phyloP scores from a whole-genome alignment of 1,140 invertebrate species.

The Drosophila nikananu region DNA sequence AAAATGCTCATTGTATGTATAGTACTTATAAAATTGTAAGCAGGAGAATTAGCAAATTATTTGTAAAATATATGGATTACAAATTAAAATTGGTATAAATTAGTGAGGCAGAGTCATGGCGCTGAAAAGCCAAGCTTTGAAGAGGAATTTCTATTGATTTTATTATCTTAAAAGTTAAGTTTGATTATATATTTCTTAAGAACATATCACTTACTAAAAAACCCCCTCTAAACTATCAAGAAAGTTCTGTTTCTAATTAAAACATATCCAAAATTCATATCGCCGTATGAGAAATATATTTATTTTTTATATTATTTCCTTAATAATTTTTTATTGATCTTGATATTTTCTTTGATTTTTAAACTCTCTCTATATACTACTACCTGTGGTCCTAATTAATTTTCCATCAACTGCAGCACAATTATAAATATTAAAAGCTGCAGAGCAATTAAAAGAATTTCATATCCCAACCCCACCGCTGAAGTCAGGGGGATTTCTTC shows the following conservation, averaged over 20 bases:
- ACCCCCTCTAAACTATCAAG: neutral
- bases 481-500: constrained; percentile 20
- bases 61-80: constrained; percentile 23
- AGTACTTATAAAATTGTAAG: constrained; percentile 40
- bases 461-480: constrained; percentile 3
- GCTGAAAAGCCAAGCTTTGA: neutral
- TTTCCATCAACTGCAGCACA: neutral
- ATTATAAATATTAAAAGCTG: constrained; percentile 8
- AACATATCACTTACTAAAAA: neutral
- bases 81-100: neutral
- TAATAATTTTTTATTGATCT: neutral
- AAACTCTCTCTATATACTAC: neutral
- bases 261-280: constrained; percentile 24
- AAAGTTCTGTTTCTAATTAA: neutral
- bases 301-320: neutral
- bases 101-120: neutral
- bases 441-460: constrained; percentile 9
- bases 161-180: neutral
- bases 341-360: neutral
- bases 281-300: neutral
- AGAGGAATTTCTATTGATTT: neutral
- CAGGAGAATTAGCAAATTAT: constrained; percentile 21
- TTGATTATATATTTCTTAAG: neutral
- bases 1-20: constrained; percentile 76
- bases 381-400: neutral